phyloP scores from a whole-genome alignment of 2,113 vertebrate species.

The Eleginops maclovinus region DNA sequence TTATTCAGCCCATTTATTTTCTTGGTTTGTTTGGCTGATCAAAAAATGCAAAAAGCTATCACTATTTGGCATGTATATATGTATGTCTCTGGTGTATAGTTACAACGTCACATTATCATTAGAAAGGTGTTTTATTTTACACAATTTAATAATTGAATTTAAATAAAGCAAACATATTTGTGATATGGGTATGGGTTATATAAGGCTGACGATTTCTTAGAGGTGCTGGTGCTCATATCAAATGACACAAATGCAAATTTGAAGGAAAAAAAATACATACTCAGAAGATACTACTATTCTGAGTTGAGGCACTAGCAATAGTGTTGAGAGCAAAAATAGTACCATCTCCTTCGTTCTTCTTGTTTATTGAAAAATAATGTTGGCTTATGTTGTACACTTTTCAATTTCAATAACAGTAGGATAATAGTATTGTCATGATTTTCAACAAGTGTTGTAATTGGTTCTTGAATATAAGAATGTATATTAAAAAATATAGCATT shows the following conservation, averaged over 20 bases:
- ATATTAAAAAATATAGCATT: background rate
- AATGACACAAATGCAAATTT: background rate
- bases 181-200: too few relatives aligned
- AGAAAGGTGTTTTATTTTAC: too few relatives aligned
- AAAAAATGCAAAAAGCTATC: too few relatives aligned
- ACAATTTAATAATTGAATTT: too few relatives aligned
- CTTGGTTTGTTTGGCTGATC: background rate
- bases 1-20: background rate
- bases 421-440: too few relatives aligned
- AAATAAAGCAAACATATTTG: too few relatives aligned
- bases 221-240: background rate
- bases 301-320: background rate
- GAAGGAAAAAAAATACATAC: too few relatives aligned
- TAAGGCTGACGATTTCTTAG: background rate
- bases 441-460: background rate
- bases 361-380: background rate
- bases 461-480: background rate
- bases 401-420: too few relatives aligned
- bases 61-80: too few relatives aligned
- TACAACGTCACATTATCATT: too few relatives aligned
- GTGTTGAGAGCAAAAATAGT: background rate
- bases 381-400: too few relatives aligned
- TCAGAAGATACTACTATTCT: background rate
- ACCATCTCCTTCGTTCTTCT: background rate
- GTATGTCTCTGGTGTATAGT: too few relatives aligned